These are phyloP conservation scores for Gymnodraco acuticeps DNA, from an alignment of 2,797 vertebrate genomes.

Conservation along the genomic window DNA sequence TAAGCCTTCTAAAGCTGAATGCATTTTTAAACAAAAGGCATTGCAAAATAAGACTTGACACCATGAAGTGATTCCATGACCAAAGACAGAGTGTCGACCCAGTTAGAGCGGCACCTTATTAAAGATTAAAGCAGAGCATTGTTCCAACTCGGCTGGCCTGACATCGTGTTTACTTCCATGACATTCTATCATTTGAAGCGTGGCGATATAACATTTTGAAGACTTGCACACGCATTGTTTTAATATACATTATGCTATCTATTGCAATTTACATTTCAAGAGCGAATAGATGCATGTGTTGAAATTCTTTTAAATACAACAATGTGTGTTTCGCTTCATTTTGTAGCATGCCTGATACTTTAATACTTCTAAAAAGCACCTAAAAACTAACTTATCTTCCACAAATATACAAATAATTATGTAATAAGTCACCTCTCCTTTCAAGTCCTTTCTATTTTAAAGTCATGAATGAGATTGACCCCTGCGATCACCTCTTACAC, in stretches of 20 bases:
- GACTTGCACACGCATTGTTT: conserved; percentile 6
- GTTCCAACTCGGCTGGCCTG: conserved; percentile 43
- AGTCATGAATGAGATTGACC: too few relatives aligned
- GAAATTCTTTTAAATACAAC: not conserved
- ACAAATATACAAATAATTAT: too few relatives aligned
- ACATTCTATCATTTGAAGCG: conserved; percentile 44
- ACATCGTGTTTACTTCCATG: conserved; percentile 60
- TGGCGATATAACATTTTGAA: conserved; percentile 29
- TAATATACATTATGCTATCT: not conserved
- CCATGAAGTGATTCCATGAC: conserved; percentile 38
- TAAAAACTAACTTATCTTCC: too few relatives aligned
- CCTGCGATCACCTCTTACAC: too few relatives aligned
- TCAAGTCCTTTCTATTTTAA: too few relatives aligned
- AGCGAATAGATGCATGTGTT: not conserved
- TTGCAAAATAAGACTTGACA: conserved; percentile 31
- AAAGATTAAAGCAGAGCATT: conserved; percentile 75
- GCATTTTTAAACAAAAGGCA: conserved; percentile 11
- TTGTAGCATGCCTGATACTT: not conserved
- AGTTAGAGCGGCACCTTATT: conserved; percentile 52
- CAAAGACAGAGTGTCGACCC: conserved; percentile 46
- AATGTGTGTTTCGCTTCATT: not conserved
- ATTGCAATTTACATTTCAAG: not conserved
- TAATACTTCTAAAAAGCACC: not conserved
- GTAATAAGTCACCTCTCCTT: too few relatives aligned
- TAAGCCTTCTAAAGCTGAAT: not conserved